Evolutionary conservation across 1,140 invertebrate species (phyloP).

Genomic region (Danaus melanippus): DNA sequence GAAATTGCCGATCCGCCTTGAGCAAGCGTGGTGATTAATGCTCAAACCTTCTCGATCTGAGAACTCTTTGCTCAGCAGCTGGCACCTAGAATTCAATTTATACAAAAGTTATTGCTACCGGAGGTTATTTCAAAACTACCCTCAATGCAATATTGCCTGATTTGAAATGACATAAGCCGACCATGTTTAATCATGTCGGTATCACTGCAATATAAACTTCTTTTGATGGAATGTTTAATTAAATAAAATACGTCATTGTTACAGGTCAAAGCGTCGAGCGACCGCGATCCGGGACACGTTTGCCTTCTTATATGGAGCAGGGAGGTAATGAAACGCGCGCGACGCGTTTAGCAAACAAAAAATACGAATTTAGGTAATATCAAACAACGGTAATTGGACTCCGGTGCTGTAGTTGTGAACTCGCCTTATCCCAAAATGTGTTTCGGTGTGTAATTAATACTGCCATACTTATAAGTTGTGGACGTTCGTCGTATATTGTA

Average conservation of each 20-base stretch:
- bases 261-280: conserved; percentile 44
- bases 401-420: conserved; percentile 40
- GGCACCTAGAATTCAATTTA: no score
- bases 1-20: no score
- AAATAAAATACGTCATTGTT: conserved; percentile 34
- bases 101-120: no score
- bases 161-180: no score
- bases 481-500: conserved; percentile 15
- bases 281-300: conserved; percentile 25
- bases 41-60: no score
- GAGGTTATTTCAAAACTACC: no score
- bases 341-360: conserved; percentile 50
- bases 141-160: no score
- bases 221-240: background rate
- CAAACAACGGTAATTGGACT: conserved; percentile 15
- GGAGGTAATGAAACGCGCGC: conserved; percentile 47
- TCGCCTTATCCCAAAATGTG: conserved; percentile 41
- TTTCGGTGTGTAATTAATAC: conserved; percentile 29
- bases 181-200: no score
- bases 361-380: conserved; percentile 52
- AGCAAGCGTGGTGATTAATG: no score
- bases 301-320: conserved; percentile 60
- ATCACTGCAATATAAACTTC: no score
- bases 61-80: no score
- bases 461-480: conserved; percentile 10